Conservation (phyloP, 2,113 vertebrate species). For the Lagenorhynchus albirostris region DNA sequence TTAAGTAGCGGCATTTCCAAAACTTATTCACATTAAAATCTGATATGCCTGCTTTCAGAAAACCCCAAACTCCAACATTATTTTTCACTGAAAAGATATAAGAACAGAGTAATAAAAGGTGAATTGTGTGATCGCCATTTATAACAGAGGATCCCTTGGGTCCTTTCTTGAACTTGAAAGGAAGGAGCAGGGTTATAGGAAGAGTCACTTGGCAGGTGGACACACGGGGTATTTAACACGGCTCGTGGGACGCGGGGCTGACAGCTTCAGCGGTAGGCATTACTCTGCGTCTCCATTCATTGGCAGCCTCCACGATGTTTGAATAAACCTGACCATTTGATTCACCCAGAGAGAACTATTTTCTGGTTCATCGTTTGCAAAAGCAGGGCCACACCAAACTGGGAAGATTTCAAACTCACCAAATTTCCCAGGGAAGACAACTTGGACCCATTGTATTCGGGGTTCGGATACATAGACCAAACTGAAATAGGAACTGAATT, state of each 20-base stretch:
- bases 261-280: neutral
- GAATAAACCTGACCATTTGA: neutral
- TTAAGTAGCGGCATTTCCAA: neutral
- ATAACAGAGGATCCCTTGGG: neutral
- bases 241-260: neutral
- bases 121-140: neutral
- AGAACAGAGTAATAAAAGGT: neutral
- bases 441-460: neutral
- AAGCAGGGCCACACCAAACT: neutral
- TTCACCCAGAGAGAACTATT: neutral
- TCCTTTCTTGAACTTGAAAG: neutral
- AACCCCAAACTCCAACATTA: neutral
- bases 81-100: neutral
- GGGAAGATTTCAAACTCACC: neutral
- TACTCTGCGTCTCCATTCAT: neutral
- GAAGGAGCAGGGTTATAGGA: neutral
- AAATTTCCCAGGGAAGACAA: neutral
- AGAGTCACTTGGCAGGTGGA: neutral
- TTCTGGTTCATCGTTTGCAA: neutral
- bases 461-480: neutral
- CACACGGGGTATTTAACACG: neutral
- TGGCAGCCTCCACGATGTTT: neutral
- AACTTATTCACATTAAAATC: neutral
- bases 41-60: neutral
- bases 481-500: neutral